Conservation (phyloP, 2,888 invertebrate species). For the Nymphalis polychloros region DNA sequence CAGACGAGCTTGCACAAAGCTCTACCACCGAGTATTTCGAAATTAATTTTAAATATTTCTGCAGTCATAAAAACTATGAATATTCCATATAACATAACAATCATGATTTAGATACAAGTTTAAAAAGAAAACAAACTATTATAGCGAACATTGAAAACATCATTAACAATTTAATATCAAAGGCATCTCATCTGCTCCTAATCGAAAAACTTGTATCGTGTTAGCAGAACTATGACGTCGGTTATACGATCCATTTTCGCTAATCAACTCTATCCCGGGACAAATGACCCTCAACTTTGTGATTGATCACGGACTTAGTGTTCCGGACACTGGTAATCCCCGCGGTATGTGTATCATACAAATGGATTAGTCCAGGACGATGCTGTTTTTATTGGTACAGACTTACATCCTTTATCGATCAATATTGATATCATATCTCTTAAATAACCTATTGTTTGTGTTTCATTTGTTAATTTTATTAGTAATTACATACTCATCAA, state of each 20-base stretch:
- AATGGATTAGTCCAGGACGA: not conserved
- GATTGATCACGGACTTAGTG: constrained; percentile 46
- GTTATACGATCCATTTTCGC: constrained; percentile 30
- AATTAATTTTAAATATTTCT: too few species aligned
- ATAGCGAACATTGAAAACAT: not conserved
- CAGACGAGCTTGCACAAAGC: too few species aligned
- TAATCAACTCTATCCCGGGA: constrained; percentile 33
- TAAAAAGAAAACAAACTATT: not conserved
- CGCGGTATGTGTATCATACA: constrained; percentile 20
- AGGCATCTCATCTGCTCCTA: constrained; percentile 8
- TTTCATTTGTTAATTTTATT: too few species aligned
- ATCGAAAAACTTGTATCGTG: constrained; percentile 20
- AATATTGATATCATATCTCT: too few species aligned
- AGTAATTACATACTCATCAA: too few species aligned
- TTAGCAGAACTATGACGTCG: constrained; percentile 14
- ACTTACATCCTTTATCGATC: too few species aligned
- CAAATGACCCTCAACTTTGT: constrained; percentile 38
- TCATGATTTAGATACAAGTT: not conserved
- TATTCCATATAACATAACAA: too few species aligned
- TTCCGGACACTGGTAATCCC: constrained; percentile 41
- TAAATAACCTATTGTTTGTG: too few species aligned
- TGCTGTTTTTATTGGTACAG: constrained; percentile 1
- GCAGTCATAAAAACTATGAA: too few species aligned
- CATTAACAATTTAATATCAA: constrained; percentile 7
- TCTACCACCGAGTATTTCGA: too few species aligned